Evolutionary conservation across 23 tunicate species (phyloP).

Genomic region (Halocynthia roretzi): DNA sequence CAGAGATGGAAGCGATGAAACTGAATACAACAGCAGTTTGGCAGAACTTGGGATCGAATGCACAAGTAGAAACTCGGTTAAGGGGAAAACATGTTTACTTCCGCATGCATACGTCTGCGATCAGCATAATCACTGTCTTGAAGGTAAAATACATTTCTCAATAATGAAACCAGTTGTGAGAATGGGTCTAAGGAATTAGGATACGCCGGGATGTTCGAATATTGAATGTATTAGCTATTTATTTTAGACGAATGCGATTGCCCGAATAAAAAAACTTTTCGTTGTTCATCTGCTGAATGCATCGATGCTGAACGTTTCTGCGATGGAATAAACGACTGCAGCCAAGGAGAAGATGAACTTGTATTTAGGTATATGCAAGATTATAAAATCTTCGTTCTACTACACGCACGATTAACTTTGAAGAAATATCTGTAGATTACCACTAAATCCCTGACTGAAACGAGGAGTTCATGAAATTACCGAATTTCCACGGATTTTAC

Average conservation of each 20-base stretch:
- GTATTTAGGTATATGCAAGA: background rate
- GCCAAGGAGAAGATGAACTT: background rate
- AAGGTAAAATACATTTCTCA: background rate
- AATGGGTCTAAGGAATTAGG: too few relatives aligned
- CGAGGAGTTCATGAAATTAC: too few relatives aligned
- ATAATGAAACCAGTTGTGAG: too few relatives aligned
- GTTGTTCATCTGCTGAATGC: constrained; percentile 1
- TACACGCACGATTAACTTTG: background rate
- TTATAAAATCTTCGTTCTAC: background rate
- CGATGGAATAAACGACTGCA: constrained; percentile 2
- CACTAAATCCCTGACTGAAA: too few relatives aligned
- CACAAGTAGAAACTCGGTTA: background rate
- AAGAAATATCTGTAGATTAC: too few relatives aligned
- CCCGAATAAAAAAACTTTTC: background rate
- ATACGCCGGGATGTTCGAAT: too few relatives aligned
- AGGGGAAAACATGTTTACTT: background rate
- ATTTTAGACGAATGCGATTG: constrained; percentile 9
- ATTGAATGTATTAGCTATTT: too few relatives aligned
- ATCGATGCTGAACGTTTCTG: background rate
- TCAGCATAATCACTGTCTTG: constrained; percentile 1
- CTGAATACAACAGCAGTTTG: background rate
- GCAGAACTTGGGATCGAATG: background rate
- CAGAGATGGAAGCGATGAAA: constrained; percentile 11
- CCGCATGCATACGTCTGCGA: background rate
- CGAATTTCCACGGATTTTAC: too few relatives aligned